phyloP scores from a whole-genome alignment of 1,140 invertebrate species.

The Drosophila ohnishii region DNA sequence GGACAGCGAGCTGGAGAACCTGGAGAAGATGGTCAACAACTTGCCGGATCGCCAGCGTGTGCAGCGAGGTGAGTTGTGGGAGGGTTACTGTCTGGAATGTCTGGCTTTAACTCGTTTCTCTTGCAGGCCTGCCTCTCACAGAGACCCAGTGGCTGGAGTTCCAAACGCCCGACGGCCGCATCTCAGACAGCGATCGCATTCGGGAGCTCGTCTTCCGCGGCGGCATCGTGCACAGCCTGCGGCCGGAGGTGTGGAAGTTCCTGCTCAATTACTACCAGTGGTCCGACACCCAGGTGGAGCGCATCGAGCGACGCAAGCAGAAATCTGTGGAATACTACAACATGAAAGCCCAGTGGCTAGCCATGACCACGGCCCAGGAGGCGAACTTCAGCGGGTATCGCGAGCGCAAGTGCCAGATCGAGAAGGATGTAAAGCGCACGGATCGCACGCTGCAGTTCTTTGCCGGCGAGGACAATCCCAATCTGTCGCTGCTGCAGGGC shows the following conservation, averaged over 20 bases:
- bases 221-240: conserved; percentile 88
- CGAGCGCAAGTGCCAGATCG: conserved; percentile 96
- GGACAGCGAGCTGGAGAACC: conserved; percentile 74
- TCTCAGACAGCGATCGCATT: conserved; percentile 87
- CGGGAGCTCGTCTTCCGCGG: conserved; percentile 95
- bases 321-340: conserved; percentile 95
- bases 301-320: conserved; percentile 87
- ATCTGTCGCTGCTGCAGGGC: conserved; percentile 92
- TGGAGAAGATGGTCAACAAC: conserved; percentile 76
- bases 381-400: conserved; percentile 93
- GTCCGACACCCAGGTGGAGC: conserved; percentile 90
- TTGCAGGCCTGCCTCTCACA: conserved; percentile 85
- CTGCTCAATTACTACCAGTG: conserved; percentile 95
- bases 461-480: conserved; percentile 94
- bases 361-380: conserved; percentile 94
- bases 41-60: conserved; percentile 69
- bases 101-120: background rate
- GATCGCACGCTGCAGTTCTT: conserved; percentile 96
- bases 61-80: conserved; percentile 46
- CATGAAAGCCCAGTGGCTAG: conserved; percentile 99
- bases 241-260: conserved; percentile 97
- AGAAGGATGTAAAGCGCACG: conserved; percentile 98
- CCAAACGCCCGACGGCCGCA: conserved; percentile 90
- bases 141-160: conserved; percentile 91
- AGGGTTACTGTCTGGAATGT: no score